Evolutionary conservation across 2,797 vertebrate genomes (phyloP).

Genomic region (Fistularia commersonii): DNA sequence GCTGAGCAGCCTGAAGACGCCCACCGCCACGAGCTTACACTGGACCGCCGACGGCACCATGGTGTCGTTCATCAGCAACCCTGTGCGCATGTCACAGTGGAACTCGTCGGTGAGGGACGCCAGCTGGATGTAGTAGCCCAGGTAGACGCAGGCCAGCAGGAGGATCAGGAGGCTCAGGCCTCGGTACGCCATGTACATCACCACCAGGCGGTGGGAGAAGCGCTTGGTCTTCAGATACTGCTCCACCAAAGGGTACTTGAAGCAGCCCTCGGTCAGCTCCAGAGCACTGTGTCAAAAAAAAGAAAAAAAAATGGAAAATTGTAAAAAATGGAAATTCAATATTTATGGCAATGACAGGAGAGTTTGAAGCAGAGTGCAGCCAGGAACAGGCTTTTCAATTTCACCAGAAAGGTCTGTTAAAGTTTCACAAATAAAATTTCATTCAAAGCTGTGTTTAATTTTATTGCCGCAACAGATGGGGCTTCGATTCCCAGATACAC

Average conservation of each 20-base stretch:
- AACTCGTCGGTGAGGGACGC: constrained; percentile 90
- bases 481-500: too few relatives aligned
- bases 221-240: constrained; percentile 93
- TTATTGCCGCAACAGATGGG: too few relatives aligned
- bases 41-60: constrained; percentile 78
- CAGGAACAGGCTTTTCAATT: too few relatives aligned
- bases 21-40: constrained; percentile 91
- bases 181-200: constrained; percentile 84
- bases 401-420: too few relatives aligned
- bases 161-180: constrained; percentile 80
- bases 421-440: too few relatives aligned
- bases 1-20: constrained; percentile 91
- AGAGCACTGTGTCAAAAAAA: constrained; percentile 67
- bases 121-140: constrained; percentile 88
- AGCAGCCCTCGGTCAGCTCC: constrained; percentile 86
- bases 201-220: constrained; percentile 73
- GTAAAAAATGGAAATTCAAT: neutral
- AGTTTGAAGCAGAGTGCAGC: too few relatives aligned
- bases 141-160: constrained; percentile 80
- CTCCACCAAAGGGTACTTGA: constrained; percentile 93
- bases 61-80: constrained; percentile 83
- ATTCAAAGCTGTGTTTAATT: too few relatives aligned
- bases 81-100: constrained; percentile 86
- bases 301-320: too few relatives aligned
- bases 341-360: too few relatives aligned